phyloP scores from a whole-genome alignment of 2,888 invertebrate species.

The Melanostoma mellinum region DNA sequence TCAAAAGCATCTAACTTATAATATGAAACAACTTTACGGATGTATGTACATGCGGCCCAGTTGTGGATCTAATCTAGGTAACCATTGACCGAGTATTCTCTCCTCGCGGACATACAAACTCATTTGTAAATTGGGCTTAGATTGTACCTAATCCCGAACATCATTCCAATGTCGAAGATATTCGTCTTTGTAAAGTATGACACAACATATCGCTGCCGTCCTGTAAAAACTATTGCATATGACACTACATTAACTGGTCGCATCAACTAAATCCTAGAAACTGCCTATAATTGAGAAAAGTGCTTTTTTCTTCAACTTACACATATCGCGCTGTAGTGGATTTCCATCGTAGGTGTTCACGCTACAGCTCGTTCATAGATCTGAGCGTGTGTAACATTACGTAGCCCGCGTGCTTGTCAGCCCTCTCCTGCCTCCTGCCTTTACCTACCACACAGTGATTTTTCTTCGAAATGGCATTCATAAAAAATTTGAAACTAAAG shows the following conservation, averaged over 20 bases:
- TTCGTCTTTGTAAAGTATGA: conserved; percentile 51
- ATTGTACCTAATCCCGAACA: conserved; percentile 14
- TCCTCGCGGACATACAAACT: conserved; percentile 29
- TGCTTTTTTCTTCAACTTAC: conserved; percentile 41
- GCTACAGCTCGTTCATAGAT: conserved; percentile 58
- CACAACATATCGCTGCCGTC: conserved; percentile 46
- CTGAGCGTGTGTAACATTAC: conserved; percentile 62
- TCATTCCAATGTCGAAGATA: conserved; percentile 5
- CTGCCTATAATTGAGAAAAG: conserved; percentile 40
- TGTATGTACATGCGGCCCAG: too few species aligned
- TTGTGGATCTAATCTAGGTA: too few species aligned
- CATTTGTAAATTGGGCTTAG: conserved; percentile 32
- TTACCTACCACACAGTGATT: conserved; percentile 15
- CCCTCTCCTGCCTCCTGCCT: background rate
- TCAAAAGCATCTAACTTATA: too few species aligned
- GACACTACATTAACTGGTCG: conserved; percentile 20
- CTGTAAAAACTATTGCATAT: conserved; percentile 36
- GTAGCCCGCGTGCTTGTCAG: conserved; percentile 23
- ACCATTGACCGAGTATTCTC: background rate
- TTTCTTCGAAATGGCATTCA: conserved; percentile 42
- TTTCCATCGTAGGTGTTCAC: conserved; percentile 52
- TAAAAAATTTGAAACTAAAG: conserved; percentile 62
- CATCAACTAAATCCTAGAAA: conserved; percentile 46
- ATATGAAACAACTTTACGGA: too few species aligned
- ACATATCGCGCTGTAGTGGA: conserved; percentile 26